Evolutionary conservation across 2,113 vertebrate species (phyloP).

Genomic region (Amphiprion percula): DNA sequence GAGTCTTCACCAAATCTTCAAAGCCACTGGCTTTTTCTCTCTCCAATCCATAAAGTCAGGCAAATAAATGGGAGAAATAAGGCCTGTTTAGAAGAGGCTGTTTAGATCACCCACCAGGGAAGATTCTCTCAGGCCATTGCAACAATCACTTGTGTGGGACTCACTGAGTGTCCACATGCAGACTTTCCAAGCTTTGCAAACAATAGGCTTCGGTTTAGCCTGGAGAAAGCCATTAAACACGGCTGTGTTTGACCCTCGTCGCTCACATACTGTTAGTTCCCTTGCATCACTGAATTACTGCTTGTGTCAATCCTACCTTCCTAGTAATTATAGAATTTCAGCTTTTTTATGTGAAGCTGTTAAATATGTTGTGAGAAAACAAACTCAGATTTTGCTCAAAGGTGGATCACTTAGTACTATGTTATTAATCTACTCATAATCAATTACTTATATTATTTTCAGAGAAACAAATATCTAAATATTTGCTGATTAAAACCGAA

Average conservation of each 20-base stretch:
- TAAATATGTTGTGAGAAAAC: not conserved
- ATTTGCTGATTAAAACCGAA: too few relatives aligned
- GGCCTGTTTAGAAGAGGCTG: conserved; percentile 64
- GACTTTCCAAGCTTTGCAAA: conserved; percentile 52
- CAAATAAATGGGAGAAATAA: conserved; percentile 77
- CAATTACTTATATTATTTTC: too few relatives aligned
- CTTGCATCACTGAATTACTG: conserved; percentile 49
- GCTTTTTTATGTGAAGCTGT: conserved; percentile 39
- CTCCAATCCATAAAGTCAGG: conserved; percentile 76
- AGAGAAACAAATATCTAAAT: too few relatives aligned
- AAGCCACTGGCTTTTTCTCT: conserved; percentile 77
- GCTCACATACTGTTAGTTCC: conserved; percentile 43
- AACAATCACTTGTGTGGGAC: conserved; percentile 49
- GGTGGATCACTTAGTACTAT: too few relatives aligned
- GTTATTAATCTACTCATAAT: too few relatives aligned
- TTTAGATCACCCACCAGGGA: conserved; percentile 63
- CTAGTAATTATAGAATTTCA: conserved; percentile 24
- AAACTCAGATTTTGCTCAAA: too few relatives aligned
- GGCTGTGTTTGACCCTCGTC: conserved; percentile 48
- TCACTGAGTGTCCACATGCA: conserved; percentile 47
- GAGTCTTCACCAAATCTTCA: conserved; percentile 84
- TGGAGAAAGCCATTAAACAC: conserved; percentile 54
- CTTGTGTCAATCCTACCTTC: conserved; percentile 33
- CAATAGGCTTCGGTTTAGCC: conserved; percentile 59
- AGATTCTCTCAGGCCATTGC: conserved; percentile 66